These are phyloP conservation scores for Exephanes ischioxanthus DNA, from an alignment of 2,888 invertebrate genomes.

Conservation along the genomic window DNA sequence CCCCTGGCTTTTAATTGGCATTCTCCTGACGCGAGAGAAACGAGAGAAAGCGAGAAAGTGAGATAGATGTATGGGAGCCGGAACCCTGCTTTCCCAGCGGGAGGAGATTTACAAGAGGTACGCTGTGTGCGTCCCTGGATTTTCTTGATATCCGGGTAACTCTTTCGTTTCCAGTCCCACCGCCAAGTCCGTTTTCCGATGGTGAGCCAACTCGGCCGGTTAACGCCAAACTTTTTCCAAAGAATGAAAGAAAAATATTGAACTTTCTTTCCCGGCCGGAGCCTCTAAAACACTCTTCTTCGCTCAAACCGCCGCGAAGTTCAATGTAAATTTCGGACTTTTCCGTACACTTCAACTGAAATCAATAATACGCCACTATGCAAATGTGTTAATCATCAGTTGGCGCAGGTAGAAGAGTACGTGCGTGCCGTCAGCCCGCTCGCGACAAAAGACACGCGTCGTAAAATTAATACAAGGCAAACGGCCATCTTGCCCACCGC, in stretches of 20 bases:
- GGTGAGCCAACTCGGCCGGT: slow-evolving; percentile 26
- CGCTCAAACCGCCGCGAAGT: slow-evolving; percentile 1
- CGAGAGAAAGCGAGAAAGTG: slow-evolving; percentile 74
- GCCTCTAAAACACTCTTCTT: slow-evolving; percentile 12
- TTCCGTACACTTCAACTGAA: not conserved
- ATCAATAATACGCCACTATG: not conserved
- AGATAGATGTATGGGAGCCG: slow-evolving; percentile 62
- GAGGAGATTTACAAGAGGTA: slow-evolving; percentile 41
- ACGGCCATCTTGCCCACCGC: slow-evolving; percentile 80
- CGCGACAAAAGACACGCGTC: slow-evolving; percentile 71
- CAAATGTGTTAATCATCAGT: not conserved
- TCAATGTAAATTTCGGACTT: slow-evolving; percentile 24
- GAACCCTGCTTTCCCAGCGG: slow-evolving; percentile 36
- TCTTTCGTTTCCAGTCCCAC: slow-evolving; percentile 4
- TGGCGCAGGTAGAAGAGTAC: not conserved
- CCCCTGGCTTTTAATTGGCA: slow-evolving; percentile 84
- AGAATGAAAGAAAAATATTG: slow-evolving; percentile 45
- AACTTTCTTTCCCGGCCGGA: not conserved
- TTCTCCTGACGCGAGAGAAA: slow-evolving; percentile 82
- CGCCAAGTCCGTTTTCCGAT: slow-evolving; percentile 31
- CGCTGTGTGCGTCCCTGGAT: slow-evolving; percentile 22
- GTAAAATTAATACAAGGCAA: slow-evolving; percentile 82
- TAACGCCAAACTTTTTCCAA: not conserved
- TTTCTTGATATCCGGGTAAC: slow-evolving; percentile 56
- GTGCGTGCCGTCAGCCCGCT: slow-evolving; percentile 18